Conservation (phyloP, 1,140 invertebrate genomes). For the Lasioglossum albipes region DNA sequence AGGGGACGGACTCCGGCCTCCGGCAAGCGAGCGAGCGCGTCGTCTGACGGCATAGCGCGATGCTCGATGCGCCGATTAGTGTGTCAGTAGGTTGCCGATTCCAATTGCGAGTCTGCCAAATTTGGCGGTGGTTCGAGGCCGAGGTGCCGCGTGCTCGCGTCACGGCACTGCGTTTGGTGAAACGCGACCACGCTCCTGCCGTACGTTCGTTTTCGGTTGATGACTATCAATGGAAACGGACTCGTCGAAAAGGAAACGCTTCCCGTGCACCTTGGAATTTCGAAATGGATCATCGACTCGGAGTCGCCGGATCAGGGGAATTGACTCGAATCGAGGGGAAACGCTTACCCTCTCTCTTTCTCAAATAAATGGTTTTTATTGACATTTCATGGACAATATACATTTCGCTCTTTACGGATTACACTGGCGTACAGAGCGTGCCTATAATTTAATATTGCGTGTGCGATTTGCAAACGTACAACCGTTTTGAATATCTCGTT, state of each 20-base stretch:
- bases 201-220: background rate
- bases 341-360: too few relatives aligned
- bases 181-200: background rate
- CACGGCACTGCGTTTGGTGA: constrained; percentile 44
- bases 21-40: constrained; percentile 3
- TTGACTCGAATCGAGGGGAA: too few relatives aligned
- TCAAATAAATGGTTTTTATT: too few relatives aligned
- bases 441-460: background rate
- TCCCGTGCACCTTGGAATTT: background rate
- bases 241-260: background rate
- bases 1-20: too few relatives aligned
- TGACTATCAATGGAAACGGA: background rate
- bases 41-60: constrained; percentile 59
- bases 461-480: background rate
- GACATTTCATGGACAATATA: background rate
- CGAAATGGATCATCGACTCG: background rate
- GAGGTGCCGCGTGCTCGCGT: constrained; percentile 29
- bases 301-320: too few relatives aligned
- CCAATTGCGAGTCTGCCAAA: constrained; percentile 68
- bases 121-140: constrained; percentile 65
- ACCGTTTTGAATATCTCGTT: background rate
- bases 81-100: constrained; percentile 76
- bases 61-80: constrained; percentile 65
- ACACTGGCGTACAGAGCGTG: too few relatives aligned
- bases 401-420: background rate